Conservation (phyloP, 1,140 invertebrate species). For the Bombus huntii region DNA sequence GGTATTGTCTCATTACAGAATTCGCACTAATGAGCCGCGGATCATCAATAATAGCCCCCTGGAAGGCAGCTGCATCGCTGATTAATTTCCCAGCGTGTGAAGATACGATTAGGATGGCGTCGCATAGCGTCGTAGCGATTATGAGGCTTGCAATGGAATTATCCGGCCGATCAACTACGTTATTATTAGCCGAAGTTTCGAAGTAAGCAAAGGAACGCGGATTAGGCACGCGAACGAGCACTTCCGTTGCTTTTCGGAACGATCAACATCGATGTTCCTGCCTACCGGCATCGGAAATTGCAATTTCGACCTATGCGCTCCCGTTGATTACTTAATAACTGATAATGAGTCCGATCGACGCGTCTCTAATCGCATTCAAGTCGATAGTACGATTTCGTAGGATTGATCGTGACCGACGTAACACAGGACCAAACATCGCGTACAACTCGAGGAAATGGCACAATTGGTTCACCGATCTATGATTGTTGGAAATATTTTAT, state of each 20-base stretch:
- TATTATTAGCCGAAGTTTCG: background rate
- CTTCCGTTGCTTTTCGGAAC: background rate
- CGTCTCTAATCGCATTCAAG: background rate
- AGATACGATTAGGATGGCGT: background rate
- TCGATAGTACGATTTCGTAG: conserved; percentile 4
- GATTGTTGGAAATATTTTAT: background rate
- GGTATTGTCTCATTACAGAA: conserved; percentile 20
- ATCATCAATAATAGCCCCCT: conserved; percentile 24
- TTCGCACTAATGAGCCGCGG: conserved; percentile 30
- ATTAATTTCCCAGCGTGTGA: conserved; percentile 37
- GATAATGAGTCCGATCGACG: conserved; percentile 20
- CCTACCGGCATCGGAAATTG: conserved; percentile 31
- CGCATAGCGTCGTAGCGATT: conserved; percentile 10
- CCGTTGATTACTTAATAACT: conserved; percentile 34
- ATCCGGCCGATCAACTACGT: conserved; percentile 12
- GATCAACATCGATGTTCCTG: background rate
- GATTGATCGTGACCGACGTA: background rate
- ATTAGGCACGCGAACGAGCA: background rate
- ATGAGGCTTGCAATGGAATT: conserved; percentile 5
- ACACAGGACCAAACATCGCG: background rate
- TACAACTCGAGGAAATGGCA: background rate
- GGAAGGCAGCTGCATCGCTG: conserved; percentile 14
- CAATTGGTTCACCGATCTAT: background rate
- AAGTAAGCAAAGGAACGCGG: background rate
- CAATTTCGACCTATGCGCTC: conserved; percentile 16